Conservation (phyloP, 2,113 vertebrate genomes). For the Harpagus bidentatus region DNA sequence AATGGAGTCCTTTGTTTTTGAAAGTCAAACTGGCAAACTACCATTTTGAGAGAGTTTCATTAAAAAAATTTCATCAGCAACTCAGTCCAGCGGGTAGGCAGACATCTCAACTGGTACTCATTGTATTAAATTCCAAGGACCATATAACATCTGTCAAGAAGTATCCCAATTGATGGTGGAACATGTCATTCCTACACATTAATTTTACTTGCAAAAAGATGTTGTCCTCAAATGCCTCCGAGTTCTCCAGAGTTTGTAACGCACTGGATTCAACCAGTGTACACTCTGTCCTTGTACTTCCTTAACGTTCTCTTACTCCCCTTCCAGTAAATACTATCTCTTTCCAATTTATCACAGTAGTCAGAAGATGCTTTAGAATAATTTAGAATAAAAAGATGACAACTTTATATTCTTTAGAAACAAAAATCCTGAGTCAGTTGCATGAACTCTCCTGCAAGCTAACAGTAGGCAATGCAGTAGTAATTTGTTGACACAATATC, state of each 20-base stretch:
- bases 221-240: not conserved
- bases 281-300: not conserved
- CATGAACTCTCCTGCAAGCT: not conserved
- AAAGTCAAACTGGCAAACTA: not conserved
- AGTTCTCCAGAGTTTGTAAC: not conserved
- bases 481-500: not conserved
- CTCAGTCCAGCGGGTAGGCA: not conserved
- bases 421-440: not conserved
- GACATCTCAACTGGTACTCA: not conserved
- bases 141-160: not conserved
- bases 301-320: not conserved
- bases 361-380: not conserved
- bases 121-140: not conserved
- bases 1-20: not conserved
- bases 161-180: not conserved
- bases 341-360: not conserved
- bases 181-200: not conserved
- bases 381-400: not conserved
- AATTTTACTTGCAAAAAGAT: slow-evolving; percentile 22
- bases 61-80: not conserved
- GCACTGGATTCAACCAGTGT: not conserved
- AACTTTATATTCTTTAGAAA: not conserved
- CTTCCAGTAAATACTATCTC: not conserved
- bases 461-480: not conserved
- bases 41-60: not conserved